These are phyloP conservation scores for Schizothorax lantsangensis DNA, from an alignment of 2,797 vertebrate genomes.

Conservation along the genomic window DNA sequence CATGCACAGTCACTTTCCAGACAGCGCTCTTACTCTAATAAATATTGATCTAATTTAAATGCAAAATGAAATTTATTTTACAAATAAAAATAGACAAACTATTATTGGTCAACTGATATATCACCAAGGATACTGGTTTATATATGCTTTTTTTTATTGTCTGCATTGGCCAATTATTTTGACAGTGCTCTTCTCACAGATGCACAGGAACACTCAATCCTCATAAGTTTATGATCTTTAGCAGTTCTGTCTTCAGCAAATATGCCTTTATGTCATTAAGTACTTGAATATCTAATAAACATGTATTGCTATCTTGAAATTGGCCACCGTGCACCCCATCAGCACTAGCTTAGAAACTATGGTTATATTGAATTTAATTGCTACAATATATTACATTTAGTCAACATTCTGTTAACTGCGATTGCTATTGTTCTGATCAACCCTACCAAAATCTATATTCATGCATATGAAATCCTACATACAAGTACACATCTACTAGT, in stretches of 20 bases:
- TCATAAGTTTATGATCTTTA: background rate
- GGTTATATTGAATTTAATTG: background rate
- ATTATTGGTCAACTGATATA: background rate
- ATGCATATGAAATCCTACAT: background rate
- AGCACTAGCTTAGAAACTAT: background rate
- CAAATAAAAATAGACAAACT: background rate
- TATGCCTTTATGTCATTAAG: background rate
- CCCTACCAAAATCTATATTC: background rate
- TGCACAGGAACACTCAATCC: background rate
- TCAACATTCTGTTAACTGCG: background rate
- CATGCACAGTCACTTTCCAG: background rate
- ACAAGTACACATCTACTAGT: slow-evolving; percentile 12
- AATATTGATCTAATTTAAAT: background rate
- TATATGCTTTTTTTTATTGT: background rate
- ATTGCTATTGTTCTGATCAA: background rate
- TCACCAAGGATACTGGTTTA: background rate
- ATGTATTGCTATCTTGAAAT: background rate
- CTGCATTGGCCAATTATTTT: no score
- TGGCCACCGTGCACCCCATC: background rate
- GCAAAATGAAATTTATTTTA: background rate
- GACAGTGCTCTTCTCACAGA: no score
- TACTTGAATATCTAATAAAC: background rate
- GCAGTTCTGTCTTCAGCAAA: background rate
- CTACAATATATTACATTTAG: background rate
- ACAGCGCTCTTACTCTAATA: background rate